phyloP scores from a whole-genome alignment of 2,888 invertebrate genomes.

The Adelognathus sp. region DNA sequence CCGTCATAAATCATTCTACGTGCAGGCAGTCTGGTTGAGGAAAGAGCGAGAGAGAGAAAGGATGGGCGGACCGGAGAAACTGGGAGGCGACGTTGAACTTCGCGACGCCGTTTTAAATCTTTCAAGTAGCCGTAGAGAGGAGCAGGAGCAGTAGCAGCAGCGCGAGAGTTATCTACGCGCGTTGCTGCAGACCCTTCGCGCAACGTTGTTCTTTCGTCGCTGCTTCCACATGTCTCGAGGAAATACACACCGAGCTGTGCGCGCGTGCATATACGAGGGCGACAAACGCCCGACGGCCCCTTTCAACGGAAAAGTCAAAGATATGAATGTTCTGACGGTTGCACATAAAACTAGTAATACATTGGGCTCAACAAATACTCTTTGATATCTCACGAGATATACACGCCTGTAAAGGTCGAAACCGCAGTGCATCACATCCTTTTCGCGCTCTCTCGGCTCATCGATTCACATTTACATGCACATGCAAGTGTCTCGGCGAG shows the following conservation, averaged over 20 bases:
- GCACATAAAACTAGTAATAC: conserved; percentile 76
- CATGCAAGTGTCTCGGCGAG: neutral
- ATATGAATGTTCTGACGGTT: conserved; percentile 75
- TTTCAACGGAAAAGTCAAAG: conserved; percentile 70
- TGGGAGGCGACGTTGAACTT: conserved; percentile 55
- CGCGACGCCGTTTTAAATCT: conserved; percentile 60
- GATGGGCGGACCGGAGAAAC: conserved; percentile 40
- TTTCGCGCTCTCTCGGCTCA: neutral
- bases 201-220: conserved; percentile 26
- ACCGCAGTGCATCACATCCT: conserved; percentile 68
- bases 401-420: conserved; percentile 65
- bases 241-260: conserved; percentile 48
- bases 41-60: conserved; percentile 24
- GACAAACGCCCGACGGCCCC: conserved; percentile 51
- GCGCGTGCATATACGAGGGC: neutral
- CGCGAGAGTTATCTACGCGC: conserved; percentile 56
- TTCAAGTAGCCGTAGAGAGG: conserved; percentile 57
- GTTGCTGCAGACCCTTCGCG: conserved; percentile 45
- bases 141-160: conserved; percentile 22
- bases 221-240: conserved; percentile 15
- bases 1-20: conserved; percentile 56
- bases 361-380: conserved; percentile 75
- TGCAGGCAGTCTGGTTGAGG: conserved; percentile 42
- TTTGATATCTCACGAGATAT: conserved; percentile 73
- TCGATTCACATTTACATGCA: conserved; percentile 55